Evolutionary conservation across 2,797 vertebrate species (phyloP).

Genomic region (Gymnothorax reevesii): DNA sequence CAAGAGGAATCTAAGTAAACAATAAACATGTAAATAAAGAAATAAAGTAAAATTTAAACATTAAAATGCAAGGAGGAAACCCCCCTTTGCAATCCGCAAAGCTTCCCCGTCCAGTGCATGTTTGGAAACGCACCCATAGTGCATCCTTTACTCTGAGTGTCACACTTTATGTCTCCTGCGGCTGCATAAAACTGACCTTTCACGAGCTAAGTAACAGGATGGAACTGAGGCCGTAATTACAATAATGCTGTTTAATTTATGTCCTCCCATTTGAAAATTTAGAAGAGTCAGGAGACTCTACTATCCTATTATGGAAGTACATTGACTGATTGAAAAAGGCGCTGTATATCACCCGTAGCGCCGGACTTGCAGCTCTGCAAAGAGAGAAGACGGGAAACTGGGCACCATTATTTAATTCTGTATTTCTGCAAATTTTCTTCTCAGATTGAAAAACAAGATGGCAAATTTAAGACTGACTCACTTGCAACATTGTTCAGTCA

Average conservation of each 20-base stretch:
- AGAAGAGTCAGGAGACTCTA: not conserved
- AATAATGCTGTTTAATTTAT: slow-evolving; percentile 17
- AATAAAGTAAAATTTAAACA: not conserved
- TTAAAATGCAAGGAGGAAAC: not conserved
- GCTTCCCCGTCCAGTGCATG: not conserved
- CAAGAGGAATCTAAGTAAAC: not conserved
- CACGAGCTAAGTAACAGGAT: not conserved
- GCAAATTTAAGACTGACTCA: not conserved
- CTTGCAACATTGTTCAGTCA: not conserved
- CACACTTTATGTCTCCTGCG: not conserved
- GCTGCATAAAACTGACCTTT: not conserved
- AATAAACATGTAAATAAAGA: not conserved
- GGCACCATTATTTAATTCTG: not conserved
- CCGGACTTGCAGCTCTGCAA: not conserved
- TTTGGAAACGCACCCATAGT: not conserved
- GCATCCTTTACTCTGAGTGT: not conserved
- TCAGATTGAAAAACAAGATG: not conserved
- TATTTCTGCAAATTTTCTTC: not conserved
- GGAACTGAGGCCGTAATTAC: not conserved
- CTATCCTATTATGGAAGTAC: not conserved
- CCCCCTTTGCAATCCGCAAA: not conserved
- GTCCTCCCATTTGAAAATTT: not conserved
- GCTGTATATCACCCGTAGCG: slow-evolving; percentile 17
- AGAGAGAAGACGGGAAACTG: not conserved
- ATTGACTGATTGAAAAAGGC: slow-evolving; percentile 20